Evolutionary conservation across 2,888 invertebrate genomes (phyloP), one percentile per base, ranked within the genome.

Genomic region (Andrena chrysosceles): DNA sequence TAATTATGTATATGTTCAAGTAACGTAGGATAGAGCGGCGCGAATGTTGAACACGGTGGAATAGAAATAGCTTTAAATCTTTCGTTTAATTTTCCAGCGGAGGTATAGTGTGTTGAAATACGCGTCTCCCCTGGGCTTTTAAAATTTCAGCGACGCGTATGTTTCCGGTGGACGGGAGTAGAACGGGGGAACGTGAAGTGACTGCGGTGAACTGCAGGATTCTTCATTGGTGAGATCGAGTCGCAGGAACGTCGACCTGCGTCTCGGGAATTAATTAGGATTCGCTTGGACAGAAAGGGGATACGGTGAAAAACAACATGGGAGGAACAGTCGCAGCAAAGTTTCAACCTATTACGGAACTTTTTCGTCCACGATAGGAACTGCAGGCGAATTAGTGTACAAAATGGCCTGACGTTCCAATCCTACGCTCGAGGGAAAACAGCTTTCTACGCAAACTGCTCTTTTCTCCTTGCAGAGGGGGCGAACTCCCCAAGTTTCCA

Each of bases 331-430:
- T 68, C 10, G 52, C 42, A 8, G 52, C 7, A 8, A 69, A 69
- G 20, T 69, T 77, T 35, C 31, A 26, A 16, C 26, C 42, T n/a
- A 8, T 63, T 29, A 48, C 63, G 10, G 23, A 68, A 77, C 48
- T 69, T 69, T 42, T 10, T 48, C 31, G 10, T 68, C 60, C 67
- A 20, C 60, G 52, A n/a, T 48, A 20, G 16, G 62, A 62, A 42
- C 67, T 20, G 60, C 68, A 33, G 67, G 5, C 20, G 77, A 77
- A 64, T 79, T 79, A 79, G 68, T 54, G 29, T 10, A 71, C 52
- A 20, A 31, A 63, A 31, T 63, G 54, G 31, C n/a, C 6, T 6
- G 16, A 16, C 26, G 33, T 35, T 69, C 59, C 48, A 29, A 35
- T 16, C 52, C 56, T 33, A 42, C 13, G 42, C n/a, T 10, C 23